A percentile compares a stretch with the other conserved stretches of the same genome.
These are phyloP conservation scores for Daktulosphaira vitifoliae DNA, from an alignment of 1,140 invertebrate genomes.

Conservation along the genomic window DNA sequence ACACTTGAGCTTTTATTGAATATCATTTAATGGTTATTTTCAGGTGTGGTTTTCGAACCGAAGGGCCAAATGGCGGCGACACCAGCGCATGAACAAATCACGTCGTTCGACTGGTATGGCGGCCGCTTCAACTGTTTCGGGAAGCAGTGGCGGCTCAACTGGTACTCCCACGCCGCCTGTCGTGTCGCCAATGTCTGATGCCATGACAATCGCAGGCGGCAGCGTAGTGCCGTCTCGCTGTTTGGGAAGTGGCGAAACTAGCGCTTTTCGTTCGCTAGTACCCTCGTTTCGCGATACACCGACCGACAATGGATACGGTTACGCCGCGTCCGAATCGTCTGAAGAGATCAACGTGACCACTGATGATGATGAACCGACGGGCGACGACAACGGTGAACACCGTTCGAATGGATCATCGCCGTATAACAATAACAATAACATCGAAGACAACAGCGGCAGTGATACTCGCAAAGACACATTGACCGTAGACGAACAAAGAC, in stretches of 20 bases:
- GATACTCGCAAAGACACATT: background rate
- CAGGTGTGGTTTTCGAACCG: conserved; percentile 99
- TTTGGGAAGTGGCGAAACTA: conserved; percentile 74
- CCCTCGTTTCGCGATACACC: background rate
- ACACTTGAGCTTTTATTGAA: no score
- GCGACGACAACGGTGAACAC: background rate
- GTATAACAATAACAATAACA: conserved; percentile 9
- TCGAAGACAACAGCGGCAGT: background rate
- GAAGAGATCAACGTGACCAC: conserved; percentile 42
- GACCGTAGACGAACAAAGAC: no score
- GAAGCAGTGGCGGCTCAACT: conserved; percentile 47
- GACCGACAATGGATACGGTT: conserved; percentile 31
- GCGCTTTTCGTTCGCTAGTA: conserved; percentile 63
- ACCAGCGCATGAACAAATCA: conserved; percentile 84
- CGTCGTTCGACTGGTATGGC: conserved; percentile 42
- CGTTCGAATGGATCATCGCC: background rate
- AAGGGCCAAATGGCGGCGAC: conserved; percentile 92
- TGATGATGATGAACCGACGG: conserved; percentile 37
- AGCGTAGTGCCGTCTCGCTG: conserved; percentile 46
- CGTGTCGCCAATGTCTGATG: conserved; percentile 46
- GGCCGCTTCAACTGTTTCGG: conserved; percentile 46
- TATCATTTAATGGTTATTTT: conserved; percentile 42
- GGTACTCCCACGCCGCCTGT: conserved; percentile 44
- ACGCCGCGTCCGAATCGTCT: conserved; percentile 38
- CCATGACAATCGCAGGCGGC: conserved; percentile 77